Conservation (phyloP, 2,113 vertebrate genomes). For the Pelecanus crispus region DNA sequence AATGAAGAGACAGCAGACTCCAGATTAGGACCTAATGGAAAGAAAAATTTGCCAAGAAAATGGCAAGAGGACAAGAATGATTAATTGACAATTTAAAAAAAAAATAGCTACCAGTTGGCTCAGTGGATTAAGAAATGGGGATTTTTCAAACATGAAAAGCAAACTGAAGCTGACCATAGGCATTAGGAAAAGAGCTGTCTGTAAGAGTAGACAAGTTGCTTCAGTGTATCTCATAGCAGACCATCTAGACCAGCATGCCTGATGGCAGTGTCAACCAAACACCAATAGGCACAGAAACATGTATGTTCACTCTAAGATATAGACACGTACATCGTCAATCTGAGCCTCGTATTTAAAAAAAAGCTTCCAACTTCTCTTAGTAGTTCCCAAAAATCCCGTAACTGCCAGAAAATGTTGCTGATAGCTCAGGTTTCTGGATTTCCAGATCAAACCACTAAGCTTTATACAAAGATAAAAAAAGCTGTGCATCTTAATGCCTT, state of each 20-base stretch:
- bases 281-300: neutral
- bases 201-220: neutral
- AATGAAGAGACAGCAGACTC: neutral
- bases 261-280: neutral
- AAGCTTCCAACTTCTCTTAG: neutral
- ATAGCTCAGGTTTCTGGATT: neutral
- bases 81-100: neutral
- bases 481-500: neutral
- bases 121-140: neutral
- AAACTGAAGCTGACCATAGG: neutral
- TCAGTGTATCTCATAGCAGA: neutral
- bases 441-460: neutral
- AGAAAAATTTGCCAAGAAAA: neutral
- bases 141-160: neutral
- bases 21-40: neutral
- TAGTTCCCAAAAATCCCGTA: neutral
- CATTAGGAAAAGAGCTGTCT: neutral
- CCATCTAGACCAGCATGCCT: neutral
- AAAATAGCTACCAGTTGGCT: neutral
- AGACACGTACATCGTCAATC: rapidly evolving
- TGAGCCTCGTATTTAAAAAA: neutral
- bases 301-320: neutral
- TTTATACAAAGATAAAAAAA: neutral
- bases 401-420: neutral
- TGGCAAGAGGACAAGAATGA: neutral